phyloP scores from a whole-genome alignment of 2,113 vertebrate genomes.

The Haemorhous mexicanus region DNA sequence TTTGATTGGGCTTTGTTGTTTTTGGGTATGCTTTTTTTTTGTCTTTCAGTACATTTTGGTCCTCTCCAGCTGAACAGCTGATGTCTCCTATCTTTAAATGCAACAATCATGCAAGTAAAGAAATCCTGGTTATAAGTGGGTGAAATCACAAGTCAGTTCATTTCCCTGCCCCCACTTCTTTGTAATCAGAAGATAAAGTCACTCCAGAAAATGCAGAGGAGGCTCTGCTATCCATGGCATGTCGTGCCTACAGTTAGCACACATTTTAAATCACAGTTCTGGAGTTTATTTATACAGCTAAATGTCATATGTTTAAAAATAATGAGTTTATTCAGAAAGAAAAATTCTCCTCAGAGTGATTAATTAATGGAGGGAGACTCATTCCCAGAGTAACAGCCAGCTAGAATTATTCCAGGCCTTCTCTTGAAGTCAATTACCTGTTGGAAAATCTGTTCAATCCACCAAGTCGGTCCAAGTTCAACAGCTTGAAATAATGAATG shows the following conservation, averaged over 20 bases:
- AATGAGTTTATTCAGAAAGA: slow-evolving; percentile 52
- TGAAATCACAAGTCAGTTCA: slow-evolving; percentile 26
- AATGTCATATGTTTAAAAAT: slow-evolving; percentile 58
- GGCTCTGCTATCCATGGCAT: slow-evolving; percentile 13
- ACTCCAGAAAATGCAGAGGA: slow-evolving; percentile 57
- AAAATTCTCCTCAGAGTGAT: slow-evolving; percentile 24
- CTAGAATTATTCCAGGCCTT: slow-evolving; percentile 37
- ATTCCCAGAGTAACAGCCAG: slow-evolving; percentile 32
- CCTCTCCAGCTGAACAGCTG: not conserved
- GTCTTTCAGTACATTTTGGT: not conserved
- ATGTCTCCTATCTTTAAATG: not conserved
- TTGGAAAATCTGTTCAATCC: slow-evolving; percentile 48
- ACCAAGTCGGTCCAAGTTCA: slow-evolving; percentile 5
- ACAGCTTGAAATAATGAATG: slow-evolving; percentile 30
- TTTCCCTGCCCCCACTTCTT: slow-evolving; percentile 11
- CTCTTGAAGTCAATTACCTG: slow-evolving; percentile 51
- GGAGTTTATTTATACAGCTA: slow-evolving; percentile 37
- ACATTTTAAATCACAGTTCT: slow-evolving; percentile 43
- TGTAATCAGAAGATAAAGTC: slow-evolving; percentile 39
- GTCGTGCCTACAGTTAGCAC: not conserved
- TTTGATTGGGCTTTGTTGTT: not conserved
- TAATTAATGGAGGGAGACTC: slow-evolving; percentile 49
- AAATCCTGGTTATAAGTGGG: not conserved
- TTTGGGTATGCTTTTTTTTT: not conserved
- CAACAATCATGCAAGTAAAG: not conserved